Evolutionary conservation across 1,140 invertebrate genomes (phyloP).

Genomic region (Dreissena rostriformis): DNA sequence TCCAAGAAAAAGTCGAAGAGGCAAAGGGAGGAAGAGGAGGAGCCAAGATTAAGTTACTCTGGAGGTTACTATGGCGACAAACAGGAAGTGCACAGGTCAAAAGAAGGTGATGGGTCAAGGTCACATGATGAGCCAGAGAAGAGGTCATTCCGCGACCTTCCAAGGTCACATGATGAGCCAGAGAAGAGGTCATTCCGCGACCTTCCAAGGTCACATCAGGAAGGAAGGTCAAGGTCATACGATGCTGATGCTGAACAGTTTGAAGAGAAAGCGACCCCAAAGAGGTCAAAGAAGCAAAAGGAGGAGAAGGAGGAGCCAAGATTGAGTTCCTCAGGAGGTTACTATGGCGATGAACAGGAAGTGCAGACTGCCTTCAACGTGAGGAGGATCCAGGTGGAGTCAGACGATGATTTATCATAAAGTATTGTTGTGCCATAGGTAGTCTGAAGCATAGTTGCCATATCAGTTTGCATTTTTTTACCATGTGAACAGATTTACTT

Average conservation of each 20-base stretch:
- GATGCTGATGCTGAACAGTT: background rate
- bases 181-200: slow-evolving; percentile 12
- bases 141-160: slow-evolving; percentile 7
- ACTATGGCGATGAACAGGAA: slow-evolving; percentile 4
- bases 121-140: background rate
- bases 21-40: background rate
- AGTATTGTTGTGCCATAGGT: no score
- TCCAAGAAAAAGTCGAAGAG: background rate
- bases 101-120: background rate
- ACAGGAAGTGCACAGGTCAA: background rate
- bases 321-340: background rate
- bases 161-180: background rate
- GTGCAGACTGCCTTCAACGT: background rate
- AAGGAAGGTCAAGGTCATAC: slow-evolving; percentile 9
- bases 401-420: slow-evolving; percentile 48
- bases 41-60: background rate
- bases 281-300: background rate
- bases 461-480: no score
- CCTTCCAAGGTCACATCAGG: background rate
- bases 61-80: background rate
- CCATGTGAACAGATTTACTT: no score
- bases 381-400: slow-evolving; percentile 35
- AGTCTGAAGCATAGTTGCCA: no score
- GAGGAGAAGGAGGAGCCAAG: background rate
- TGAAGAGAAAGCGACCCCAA: slow-evolving; percentile 3